A percentile compares a stretch with the other conserved stretches of the same genome.
Conservation (phyloP, 1,140 invertebrate genomes). For the Holotrichia oblita region DNA sequence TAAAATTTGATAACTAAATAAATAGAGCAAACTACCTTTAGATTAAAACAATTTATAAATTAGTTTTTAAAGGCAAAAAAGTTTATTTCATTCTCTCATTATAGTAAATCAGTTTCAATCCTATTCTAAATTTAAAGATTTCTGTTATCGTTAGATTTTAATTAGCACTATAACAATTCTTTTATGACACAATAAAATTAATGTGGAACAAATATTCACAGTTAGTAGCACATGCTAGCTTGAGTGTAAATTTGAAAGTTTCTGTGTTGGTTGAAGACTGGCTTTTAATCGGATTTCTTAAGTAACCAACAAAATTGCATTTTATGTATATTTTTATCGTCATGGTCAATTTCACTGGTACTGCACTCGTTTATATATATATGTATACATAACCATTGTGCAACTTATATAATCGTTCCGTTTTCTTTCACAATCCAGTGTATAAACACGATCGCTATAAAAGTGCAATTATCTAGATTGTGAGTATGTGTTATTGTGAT, state of each 20-base stretch:
- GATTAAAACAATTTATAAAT: no score
- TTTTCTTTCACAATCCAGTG: not conserved
- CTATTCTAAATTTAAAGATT: no score
- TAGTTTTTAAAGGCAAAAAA: no score
- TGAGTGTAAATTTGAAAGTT: not conserved
- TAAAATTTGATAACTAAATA: no score
- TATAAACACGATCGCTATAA: not conserved
- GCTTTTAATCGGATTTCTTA: not conserved
- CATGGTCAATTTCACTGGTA: not conserved
- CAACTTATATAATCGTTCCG: not conserved
- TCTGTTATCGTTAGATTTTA: not conserved
- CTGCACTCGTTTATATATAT: not conserved
- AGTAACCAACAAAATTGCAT: not conserved
- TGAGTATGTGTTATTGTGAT: not conserved
- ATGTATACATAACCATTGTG: not conserved
- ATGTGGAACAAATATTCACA: not conserved
- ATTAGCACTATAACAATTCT: not conserved
- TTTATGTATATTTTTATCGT: not conserved
- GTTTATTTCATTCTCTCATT: no score
- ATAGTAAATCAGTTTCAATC: no score
- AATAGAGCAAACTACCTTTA: no score
- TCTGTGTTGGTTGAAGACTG: not conserved
- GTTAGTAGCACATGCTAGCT: not conserved
- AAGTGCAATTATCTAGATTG: not conserved
- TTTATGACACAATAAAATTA: not conserved